Conservation (phyloP, 2,888 invertebrate genomes). For the Dermolepida albohirtum region DNA sequence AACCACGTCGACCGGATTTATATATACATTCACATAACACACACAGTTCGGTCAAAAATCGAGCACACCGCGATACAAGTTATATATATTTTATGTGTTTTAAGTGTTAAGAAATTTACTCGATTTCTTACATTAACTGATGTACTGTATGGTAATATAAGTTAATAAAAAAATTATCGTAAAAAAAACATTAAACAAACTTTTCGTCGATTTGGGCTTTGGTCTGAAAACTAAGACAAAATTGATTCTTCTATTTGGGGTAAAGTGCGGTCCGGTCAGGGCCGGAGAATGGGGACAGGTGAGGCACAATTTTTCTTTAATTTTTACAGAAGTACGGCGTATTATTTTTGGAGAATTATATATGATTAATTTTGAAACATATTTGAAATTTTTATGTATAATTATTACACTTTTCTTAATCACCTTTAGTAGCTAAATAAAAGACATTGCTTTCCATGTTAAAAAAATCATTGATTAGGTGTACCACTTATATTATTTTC, state of each 20-base stretch:
- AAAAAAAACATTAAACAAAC: too few relatives aligned
- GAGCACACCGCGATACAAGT: constrained; percentile 6
- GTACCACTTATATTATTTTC: too few relatives aligned
- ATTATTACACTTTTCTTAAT: too few relatives aligned
- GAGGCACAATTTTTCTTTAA: constrained; percentile 49
- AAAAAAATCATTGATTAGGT: too few relatives aligned
- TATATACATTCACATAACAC: constrained; percentile 32
- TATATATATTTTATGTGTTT: constrained; percentile 9
- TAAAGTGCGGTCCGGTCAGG: constrained; percentile 72
- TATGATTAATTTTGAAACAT: too few relatives aligned
- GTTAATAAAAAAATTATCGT: too few relatives aligned
- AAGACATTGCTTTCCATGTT: too few relatives aligned
- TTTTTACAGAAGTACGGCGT: too few relatives aligned
- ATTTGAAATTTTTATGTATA: too few relatives aligned
- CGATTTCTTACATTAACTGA: background rate
- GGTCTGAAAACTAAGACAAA: constrained; percentile 53
- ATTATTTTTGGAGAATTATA: too few relatives aligned
- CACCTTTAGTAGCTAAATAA: too few relatives aligned
- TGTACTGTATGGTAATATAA: too few relatives aligned
- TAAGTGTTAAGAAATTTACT: background rate
- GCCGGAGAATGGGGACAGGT: constrained; percentile 83
- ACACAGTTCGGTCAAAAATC: constrained; percentile 32
- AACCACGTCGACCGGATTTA: constrained; percentile 42
- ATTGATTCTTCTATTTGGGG: constrained; percentile 71
- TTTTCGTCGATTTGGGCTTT: constrained; percentile 13